A percentile compares a stretch with the other conserved stretches of the same genome.
Evolutionary conservation across 2,888 invertebrate species (phyloP).

Genomic region (Cephus runcator): DNA sequence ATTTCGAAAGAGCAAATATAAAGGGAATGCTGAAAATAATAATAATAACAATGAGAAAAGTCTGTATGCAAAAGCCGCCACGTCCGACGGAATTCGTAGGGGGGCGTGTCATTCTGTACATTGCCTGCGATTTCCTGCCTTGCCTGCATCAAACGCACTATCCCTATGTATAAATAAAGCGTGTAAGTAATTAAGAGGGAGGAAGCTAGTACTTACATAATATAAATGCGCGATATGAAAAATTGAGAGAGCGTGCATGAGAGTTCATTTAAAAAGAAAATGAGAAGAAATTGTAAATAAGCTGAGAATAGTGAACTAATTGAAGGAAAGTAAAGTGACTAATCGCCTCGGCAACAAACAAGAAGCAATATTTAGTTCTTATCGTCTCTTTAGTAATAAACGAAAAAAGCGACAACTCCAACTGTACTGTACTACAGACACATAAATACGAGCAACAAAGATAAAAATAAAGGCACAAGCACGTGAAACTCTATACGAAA

Average conservation of each 20-base stretch:
- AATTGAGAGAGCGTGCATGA: constrained; percentile 1
- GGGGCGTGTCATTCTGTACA: constrained; percentile 40
- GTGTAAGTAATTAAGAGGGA: constrained; percentile 10
- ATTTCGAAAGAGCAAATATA: neutral
- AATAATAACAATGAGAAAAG: neutral
- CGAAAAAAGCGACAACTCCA: constrained; percentile 9
- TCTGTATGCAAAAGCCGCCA: neutral
- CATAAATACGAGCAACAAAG: neutral
- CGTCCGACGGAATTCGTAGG: neutral
- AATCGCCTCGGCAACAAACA: constrained; percentile 50
- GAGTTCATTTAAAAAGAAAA: neutral
- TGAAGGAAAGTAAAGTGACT: constrained; percentile 45
- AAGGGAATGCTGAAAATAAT: neutral
- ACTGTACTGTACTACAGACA: constrained; percentile 10
- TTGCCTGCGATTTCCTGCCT: constrained; percentile 51
- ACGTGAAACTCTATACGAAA: constrained; percentile 29
- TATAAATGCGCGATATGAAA: constrained; percentile 22
- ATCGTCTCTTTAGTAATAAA: constrained; percentile 52
- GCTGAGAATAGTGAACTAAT: constrained; percentile 52
- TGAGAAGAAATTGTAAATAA: constrained; percentile 30
- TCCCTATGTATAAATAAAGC: constrained; percentile 30
- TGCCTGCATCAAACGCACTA: constrained; percentile 50
- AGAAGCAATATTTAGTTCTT: constrained; percentile 64
- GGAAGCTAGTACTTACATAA: constrained; percentile 28
- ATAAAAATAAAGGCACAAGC: constrained; percentile 20